Base-by-base conservation (phyloP, 1,140 invertebrate genomes). In the Argopecten irradians region DNA sequence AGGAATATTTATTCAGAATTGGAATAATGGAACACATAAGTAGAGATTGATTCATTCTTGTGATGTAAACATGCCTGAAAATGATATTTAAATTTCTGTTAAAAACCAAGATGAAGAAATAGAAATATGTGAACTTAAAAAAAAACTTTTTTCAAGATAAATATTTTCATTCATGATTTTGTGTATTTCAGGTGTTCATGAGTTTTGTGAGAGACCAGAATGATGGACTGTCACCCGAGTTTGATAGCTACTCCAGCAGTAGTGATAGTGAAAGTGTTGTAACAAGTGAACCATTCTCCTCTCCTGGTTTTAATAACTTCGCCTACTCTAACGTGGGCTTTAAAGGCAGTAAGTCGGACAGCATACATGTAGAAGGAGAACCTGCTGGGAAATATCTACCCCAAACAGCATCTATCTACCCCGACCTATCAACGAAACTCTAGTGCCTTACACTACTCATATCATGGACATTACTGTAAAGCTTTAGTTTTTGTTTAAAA, bases 181-280 rank as follows among this genome's bases (percentile, higher is more conserved):
- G 39, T 33, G 41, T 85, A 82, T 90, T 91, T 46, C 84, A 94
- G 93, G 92, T 94, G 34, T 94, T 94, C 89, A 86, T 93, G 41
- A 92, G 91, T 46, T 93, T 94, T 90, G 90, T 92, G 16, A 87
- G 90, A 22, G 92, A 93, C 16, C 93, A 94, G 87, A 90, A 87
- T n/a, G 93, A 94, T 86, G 91, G 92, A 9, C 34, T 89, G 19
- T n/a, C 32, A n/a, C 34, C 85, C 11, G 82, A 90, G 14, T 33
- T 85, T 22, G 46, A 87, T 28, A 86, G 82, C 84, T 90, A 90
- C 34, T 86, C 33, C 87, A 85, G 84, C 84, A 89, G 82, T 89
- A 89, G 36, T 88, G 91, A 1, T 88, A 88, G 71, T n/a, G 43
- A 87, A 16, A 71, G 13, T 32, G 86, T 39, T 22, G 86, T 46